phyloP scores from a whole-genome alignment of 1,140 invertebrate species.

The Scaptomyza graminum region DNA sequence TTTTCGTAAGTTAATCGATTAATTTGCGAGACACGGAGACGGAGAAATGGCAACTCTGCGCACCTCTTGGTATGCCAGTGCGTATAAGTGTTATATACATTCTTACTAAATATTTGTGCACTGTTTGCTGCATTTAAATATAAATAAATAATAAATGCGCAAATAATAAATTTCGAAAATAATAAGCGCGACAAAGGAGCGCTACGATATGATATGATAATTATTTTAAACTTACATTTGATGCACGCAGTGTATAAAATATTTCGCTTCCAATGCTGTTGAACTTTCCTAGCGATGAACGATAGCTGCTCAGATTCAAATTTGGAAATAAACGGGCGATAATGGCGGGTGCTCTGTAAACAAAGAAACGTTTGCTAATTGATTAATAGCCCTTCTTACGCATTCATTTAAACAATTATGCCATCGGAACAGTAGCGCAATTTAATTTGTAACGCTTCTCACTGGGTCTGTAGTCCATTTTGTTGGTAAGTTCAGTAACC shows the following conservation, averaged over 20 bases:
- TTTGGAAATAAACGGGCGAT: slow-evolving; percentile 77
- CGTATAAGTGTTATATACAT: background rate
- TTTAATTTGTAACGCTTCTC: slow-evolving; percentile 39
- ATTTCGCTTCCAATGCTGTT: slow-evolving; percentile 76
- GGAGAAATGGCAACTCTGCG: slow-evolving; percentile 34
- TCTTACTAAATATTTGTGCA: slow-evolving; percentile 6
- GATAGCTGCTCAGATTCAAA: slow-evolving; percentile 76
- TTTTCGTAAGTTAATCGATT: slow-evolving; percentile 44
- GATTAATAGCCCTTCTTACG: background rate
- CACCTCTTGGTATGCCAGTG: background rate
- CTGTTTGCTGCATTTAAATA: too few relatives aligned
- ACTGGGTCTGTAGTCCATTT: slow-evolving; percentile 59
- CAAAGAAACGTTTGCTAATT: slow-evolving; percentile 19
- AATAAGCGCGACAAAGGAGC: slow-evolving; percentile 23
- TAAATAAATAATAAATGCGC: too few relatives aligned
- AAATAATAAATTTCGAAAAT: background rate
- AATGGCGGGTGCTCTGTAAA: slow-evolving; percentile 73
- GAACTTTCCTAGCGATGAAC: slow-evolving; percentile 72
- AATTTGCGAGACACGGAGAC: slow-evolving; percentile 14
- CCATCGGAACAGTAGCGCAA: slow-evolving; percentile 50
- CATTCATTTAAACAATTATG: slow-evolving; percentile 2
- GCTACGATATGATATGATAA: slow-evolving; percentile 40
- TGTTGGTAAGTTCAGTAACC: slow-evolving; percentile 44
- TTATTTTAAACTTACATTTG: slow-evolving; percentile 60
- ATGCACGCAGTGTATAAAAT: slow-evolving; percentile 70